Evolutionary conservation across 2,113 vertebrate genomes (phyloP), one percentile per base, ranked within the genome.

Genomic region (Charadrius vociferus): DNA sequence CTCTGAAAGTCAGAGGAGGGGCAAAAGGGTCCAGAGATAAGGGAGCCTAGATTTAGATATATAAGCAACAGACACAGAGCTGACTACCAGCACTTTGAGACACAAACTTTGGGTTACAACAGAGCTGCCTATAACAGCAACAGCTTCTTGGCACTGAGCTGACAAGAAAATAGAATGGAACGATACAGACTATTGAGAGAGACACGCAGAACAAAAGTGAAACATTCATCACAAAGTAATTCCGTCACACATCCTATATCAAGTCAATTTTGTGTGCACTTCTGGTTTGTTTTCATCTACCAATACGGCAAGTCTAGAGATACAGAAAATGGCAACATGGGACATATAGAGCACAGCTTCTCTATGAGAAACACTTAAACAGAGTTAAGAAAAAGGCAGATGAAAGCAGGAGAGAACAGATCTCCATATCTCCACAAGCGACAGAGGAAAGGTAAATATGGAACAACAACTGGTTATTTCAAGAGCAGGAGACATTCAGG

Each of bases 161-260:
- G 52, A 53, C 30, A 86, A 36, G 47, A 79, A 95, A 93, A 66
- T 53, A 86, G 72, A 75, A 81, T 1, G 8, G 34, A 95, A 71
- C 37, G 9, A 74, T 56, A 66, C 1, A 66, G 30, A 55, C 20
- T 14, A 49, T 15, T 14, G 75, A 7, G 11, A 91, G 20, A 81
- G n/a, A 85, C 8, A 79, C 5, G 22, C 29, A 72, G n/a, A 72
- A 78, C 29, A 68, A 10, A 78, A 88, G 12, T 13, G 26, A 72
- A 92, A 80, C 79, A 85, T n/a, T 37, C 0, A 37, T 27, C 66
- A 82, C 10, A 24, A 66, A 82, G 34, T 70, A 63, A 85, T 59
- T 84, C 24, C 0, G 0, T 62, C 52, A 63, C 5, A 20, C 29
- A 50, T 58, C 12, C 68, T 58, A 0, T n/a, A 75, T 34, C 39